Base-by-base conservation (phyloP, 2,888 invertebrate species). In the Idaea straminata region DNA sequence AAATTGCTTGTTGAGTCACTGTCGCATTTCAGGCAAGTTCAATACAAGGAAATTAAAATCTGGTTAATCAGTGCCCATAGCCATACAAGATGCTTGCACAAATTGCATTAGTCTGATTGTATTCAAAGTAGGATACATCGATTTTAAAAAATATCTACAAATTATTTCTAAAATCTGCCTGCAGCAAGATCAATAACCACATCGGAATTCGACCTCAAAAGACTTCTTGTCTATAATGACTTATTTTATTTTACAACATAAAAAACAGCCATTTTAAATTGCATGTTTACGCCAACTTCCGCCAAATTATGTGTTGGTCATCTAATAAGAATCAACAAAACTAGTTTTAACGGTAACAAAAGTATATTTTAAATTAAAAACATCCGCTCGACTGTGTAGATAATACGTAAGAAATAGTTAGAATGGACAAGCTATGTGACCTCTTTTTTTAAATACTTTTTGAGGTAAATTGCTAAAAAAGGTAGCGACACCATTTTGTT, bases 261-360 rank as follows among this genome's bases (percentile, higher is more conserved):
- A 47, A 47, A 47, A 47, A 10, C 47, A 7, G 47, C 47, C 47
- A 47, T 47, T 47, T 47, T 47, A 47, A 47, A 47, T 47, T 10
- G 47, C 47, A 47, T 47, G 47, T 47, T 47, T 47, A 47, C 47
- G 47, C 47, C 10, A 47, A 47, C 47, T 47, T 47, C 47, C 47
- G 47, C 47, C 47, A 47, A 47, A 47, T 47, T 47, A 47, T 47
- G 47, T 47, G 47, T 47, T 47, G 47, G 47, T 47, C 47, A 47
- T 47, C 47, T 47, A 13, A 13, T 47, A 47, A 47, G 47, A 47
- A 47, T 47, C 47, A 47, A 47, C 47, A 5, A 38, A 47, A 7
- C 47, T 47, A 47, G 47, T 47, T 47, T 47, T 47, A 47, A 47
- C 47, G 47, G 47, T 7, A 47, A 47, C 47, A 47, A 47, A 47